Conservation (phyloP, 1,140 invertebrate species). For the Atta colombica region DNA sequence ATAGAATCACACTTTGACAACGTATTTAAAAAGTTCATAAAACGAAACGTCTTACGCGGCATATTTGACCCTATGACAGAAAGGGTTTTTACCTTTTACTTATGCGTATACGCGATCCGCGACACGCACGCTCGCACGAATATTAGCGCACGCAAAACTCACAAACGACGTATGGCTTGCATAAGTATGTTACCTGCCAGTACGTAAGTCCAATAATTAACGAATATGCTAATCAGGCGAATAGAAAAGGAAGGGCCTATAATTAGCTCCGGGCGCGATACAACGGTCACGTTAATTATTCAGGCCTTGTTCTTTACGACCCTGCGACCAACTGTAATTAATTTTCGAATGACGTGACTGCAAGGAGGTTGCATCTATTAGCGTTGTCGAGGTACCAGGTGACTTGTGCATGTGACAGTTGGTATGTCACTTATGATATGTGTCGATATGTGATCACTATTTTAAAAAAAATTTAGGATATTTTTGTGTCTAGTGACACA, state of each 20-base stretch:
- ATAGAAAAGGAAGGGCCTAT: conserved; percentile 78
- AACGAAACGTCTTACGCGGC: conserved; percentile 50
- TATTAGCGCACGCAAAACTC: conserved; percentile 75
- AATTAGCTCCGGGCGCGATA: conserved; percentile 78
- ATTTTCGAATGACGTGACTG: conserved; percentile 82
- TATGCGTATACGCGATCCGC: conserved; percentile 55
- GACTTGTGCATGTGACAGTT: conserved; percentile 76
- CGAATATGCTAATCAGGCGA: conserved; percentile 80
- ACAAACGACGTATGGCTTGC: conserved; percentile 34
- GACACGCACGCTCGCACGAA: conserved; percentile 71
- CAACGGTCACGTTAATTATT: conserved; percentile 81
- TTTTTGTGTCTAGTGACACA: not conserved
- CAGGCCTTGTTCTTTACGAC: conserved; percentile 81
- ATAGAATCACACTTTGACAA: conserved; percentile 26
- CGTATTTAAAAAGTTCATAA: conserved; percentile 25
- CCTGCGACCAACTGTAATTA: conserved; percentile 77
- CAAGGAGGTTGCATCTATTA: conserved; percentile 81
- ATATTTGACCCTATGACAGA: conserved; percentile 32
- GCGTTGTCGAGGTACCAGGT: conserved; percentile 65
- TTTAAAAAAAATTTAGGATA: not conserved
- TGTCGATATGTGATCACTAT: conserved; percentile 63
- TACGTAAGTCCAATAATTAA: conserved; percentile 78
- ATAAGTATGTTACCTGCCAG: conserved; percentile 60
- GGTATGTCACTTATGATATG: conserved; percentile 54
- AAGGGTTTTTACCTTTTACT: conserved; percentile 49